Evolutionary conservation across 2,797 vertebrate genomes (phyloP), one percentile per base, ranked within the genome.

Genomic region (Xerus rutilus): DNA sequence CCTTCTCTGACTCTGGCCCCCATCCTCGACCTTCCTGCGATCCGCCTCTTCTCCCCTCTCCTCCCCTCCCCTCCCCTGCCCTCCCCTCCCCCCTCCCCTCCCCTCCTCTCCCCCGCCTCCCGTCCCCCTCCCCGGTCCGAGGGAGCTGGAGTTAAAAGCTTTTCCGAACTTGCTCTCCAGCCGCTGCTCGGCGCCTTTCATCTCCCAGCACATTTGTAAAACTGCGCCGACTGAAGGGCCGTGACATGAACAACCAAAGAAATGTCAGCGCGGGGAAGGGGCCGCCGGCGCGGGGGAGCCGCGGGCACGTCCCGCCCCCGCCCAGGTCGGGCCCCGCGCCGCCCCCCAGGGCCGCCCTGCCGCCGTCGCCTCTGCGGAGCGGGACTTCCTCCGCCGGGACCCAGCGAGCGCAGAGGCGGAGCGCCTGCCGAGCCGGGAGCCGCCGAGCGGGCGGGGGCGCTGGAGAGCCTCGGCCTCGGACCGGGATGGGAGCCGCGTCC

Each of bases 161-260:
- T 97, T 98, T 98, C 97, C 86, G 97, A 98, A 97, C 98, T 98
- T 98, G 98, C 98, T 98, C 98, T 98, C 96, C 98, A 98, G 98
- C 96, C 97, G 98, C 97, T 97, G 98, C 96, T 95, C 59, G 76
- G 93, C 93, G 96, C 98, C 98, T 98, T 99, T 98, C 98, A 98
- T 98, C 98, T 98, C 88, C 97, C 98, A 97, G 98, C 98, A 97
- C 97, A 96, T 98, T 98, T 98, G 98, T 98, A 98, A 98, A 98
- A 98, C 98, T 90, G 98, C 96, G 95, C 97, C 97, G 98, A 96
- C 97, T 98, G 97, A 98, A 98, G 97, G 98, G 97, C 98, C 94
- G 54, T 97, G 97, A 97, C 97, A 98, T 54, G 96, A 98, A 96
- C 98, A 96, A 98, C 97, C 96, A 96, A 97, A 98, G 98, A 98